Percentiles rank a stretch among this genome's conserved stretches.
Evolutionary conservation across 1,140 invertebrate species (phyloP).

Genomic region (Drosophila grimshawi): DNA sequence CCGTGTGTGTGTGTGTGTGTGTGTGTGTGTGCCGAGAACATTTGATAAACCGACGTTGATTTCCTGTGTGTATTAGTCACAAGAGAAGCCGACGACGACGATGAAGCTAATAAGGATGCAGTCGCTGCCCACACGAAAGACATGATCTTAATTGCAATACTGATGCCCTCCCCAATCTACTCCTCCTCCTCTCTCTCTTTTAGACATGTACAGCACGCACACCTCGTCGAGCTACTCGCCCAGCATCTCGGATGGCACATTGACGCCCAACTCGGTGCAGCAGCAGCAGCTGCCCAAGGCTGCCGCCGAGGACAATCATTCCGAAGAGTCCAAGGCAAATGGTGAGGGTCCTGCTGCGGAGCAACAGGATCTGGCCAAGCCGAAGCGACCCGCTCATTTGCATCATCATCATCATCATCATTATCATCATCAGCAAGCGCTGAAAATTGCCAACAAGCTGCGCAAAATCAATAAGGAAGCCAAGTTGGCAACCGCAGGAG

Average conservation of each 20-base stretch:
- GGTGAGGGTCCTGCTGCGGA: constrained; percentile 17
- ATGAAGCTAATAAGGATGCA: constrained; percentile 75
- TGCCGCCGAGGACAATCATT: constrained; percentile 32
- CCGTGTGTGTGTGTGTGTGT: constrained; percentile 13
- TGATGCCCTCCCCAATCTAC: background rate
- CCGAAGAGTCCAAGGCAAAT: constrained; percentile 38
- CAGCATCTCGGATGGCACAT: constrained; percentile 80
- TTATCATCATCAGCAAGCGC: constrained; percentile 75
- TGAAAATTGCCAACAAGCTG: constrained; percentile 81
- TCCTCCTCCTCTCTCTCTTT: constrained; percentile 28
- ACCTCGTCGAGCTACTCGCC: constrained; percentile 84
- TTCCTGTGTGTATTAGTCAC: constrained; percentile 72
- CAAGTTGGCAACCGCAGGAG: constrained; percentile 46
- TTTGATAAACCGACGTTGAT: constrained; percentile 74
- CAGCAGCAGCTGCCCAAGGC: constrained; percentile 27
- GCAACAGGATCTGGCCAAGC: constrained; percentile 39
- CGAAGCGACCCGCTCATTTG: constrained; percentile 54
- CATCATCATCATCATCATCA: constrained; percentile 76
- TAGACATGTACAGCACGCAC: constrained; percentile 84
- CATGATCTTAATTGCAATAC: constrained; percentile 41
- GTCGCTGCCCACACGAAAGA: constrained; percentile 56
- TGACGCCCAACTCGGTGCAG: constrained; percentile 78
- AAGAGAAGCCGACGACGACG: constrained; percentile 32
- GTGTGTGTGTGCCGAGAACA: constrained; percentile 21
- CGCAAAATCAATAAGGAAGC: constrained; percentile 83